Percentiles rank a stretch among this genome's conserved stretches.
Conservation (phyloP, 1,140 invertebrate genomes). For the Metaphire vulgaris region DNA sequence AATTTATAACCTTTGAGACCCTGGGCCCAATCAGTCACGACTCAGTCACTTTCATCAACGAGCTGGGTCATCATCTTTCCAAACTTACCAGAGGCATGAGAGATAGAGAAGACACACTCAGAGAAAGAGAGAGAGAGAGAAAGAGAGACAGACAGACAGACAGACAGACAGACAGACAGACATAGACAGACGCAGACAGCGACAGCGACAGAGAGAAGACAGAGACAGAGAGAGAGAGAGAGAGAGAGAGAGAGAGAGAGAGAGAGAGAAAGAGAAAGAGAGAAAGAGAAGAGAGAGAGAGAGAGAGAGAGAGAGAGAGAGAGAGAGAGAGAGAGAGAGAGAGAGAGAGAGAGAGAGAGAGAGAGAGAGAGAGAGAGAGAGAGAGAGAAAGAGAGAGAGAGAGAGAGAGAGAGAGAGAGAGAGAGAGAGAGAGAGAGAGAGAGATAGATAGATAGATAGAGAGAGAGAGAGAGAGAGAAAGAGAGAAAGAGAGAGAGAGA, state of each 20-base stretch:
- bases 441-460: background rate
- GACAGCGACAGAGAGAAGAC: background rate
- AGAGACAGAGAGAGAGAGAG: background rate
- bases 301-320: conserved; percentile 20
- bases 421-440: background rate
- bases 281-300: conserved; percentile 12
- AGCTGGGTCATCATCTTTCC: too few species aligned
- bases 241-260: background rate
- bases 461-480: conserved; percentile 11
- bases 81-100: too few species aligned
- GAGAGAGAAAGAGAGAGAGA: background rate
- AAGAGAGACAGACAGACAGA: background rate
- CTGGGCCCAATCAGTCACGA: too few species aligned
- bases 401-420: conserved; percentile 5
- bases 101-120: too few species aligned
- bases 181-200: background rate
- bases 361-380: conserved; percentile 11
- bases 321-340: conserved; percentile 15
- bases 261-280: background rate
- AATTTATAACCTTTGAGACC: too few species aligned
- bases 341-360: background rate
- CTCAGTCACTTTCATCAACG: too few species aligned
- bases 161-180: background rate
- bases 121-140: background rate
- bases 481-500: conserved; percentile 14